Evolutionary conservation across 1,140 invertebrate species (phyloP).

Genomic region (Streblospio benedicti): DNA sequence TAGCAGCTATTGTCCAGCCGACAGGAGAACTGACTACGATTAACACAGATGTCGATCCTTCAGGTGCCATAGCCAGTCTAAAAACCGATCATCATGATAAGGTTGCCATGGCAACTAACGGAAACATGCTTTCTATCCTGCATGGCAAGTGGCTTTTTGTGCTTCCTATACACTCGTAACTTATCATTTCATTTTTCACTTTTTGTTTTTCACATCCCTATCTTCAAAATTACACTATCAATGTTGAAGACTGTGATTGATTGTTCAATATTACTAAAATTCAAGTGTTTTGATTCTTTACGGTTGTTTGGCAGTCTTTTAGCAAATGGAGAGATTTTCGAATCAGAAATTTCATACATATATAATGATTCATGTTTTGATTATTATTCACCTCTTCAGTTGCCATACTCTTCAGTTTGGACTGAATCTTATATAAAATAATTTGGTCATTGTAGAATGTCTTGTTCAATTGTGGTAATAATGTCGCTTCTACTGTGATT

Average conservation of each 20-base stretch:
- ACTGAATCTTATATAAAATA: no score
- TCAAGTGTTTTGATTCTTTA: no score
- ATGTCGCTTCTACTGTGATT: no score
- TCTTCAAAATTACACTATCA: no score
- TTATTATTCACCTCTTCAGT: not conserved
- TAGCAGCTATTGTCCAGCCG: constrained; percentile 73
- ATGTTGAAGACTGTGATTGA: no score
- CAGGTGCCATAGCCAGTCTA: constrained; percentile 42
- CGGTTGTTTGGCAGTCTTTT: no score
- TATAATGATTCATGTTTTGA: no score
- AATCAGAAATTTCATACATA: no score
- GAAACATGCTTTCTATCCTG: constrained; percentile 43
- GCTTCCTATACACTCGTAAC: not conserved
- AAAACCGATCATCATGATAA: constrained; percentile 35
- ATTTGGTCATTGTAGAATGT: no score
- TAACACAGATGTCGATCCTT: constrained; percentile 43
- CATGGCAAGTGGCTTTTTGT: constrained; percentile 36
- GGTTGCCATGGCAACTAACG: constrained; percentile 44
- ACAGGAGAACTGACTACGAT: constrained; percentile 79
- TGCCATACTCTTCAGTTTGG: not conserved
- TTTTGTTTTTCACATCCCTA: not conserved
- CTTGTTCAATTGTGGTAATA: no score
- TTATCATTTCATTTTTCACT: not conserved
- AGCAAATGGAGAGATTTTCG: no score
- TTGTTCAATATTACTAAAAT: no score